Percentiles rank a stretch among this genome's conserved stretches.
Conservation (phyloP, 2,113 vertebrate genomes). For the Catharus fuscescens region DNA sequence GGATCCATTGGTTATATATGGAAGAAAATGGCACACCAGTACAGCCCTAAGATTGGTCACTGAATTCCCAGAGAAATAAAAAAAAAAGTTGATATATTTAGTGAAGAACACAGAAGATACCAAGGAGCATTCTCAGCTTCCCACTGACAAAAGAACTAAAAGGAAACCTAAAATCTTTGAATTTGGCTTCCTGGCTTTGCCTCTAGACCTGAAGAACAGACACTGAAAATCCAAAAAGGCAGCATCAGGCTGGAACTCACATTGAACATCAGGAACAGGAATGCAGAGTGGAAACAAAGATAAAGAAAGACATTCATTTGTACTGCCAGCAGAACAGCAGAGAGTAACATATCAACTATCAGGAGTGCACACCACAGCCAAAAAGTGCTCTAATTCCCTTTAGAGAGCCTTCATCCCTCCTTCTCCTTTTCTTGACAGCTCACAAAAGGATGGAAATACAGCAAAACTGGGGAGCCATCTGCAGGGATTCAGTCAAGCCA, state of each 20-base stretch:
- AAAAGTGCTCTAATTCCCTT: neutral
- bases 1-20: too few relatives aligned
- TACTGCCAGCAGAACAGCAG: neutral
- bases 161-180: neutral
- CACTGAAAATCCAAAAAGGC: neutral
- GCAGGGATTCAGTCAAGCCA: neutral
- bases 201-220: neutral
- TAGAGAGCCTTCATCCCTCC: neutral
- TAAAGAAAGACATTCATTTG: neutral
- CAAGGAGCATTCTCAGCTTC: neutral
- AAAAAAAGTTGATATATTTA: neutral
- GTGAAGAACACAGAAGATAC: neutral
- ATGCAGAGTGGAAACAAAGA: neutral
- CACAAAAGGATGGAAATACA: neutral
- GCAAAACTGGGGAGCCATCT: neutral
- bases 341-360: neutral
- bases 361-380: neutral
- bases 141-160: neutral
- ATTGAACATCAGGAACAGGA: neutral
- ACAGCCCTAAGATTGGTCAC: neutral
- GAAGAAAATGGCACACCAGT: neutral
- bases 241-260: neutral
- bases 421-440: neutral
- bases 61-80: neutral
- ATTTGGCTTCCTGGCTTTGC: neutral